A percentile compares a stretch with the other conserved stretches of the same genome.
Evolutionary conservation across 2,888 invertebrate species (phyloP).

Genomic region (Nomada lathburiana): DNA sequence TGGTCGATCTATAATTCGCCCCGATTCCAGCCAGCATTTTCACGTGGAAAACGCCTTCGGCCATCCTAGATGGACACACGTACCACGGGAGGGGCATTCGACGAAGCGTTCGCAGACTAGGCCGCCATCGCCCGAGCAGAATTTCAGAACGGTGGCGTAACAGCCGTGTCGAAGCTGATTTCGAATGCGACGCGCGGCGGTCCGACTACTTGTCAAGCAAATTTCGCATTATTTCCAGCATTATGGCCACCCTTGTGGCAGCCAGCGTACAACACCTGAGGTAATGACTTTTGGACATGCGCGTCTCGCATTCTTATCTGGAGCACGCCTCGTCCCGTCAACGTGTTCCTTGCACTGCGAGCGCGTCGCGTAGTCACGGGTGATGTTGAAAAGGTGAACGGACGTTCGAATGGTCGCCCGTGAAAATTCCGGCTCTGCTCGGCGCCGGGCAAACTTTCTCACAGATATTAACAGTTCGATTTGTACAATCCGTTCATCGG

Average conservation of each 20-base stretch:
- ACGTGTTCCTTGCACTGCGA: background rate
- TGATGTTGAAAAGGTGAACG: no score
- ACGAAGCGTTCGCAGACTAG: slow-evolving; percentile 11
- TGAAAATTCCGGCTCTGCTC: no score
- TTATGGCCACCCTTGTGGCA: slow-evolving; percentile 72
- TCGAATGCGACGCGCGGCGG: slow-evolving; percentile 74
- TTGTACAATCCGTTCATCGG: no score
- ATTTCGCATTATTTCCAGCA: slow-evolving; percentile 78
- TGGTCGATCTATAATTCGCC: slow-evolving; percentile 43
- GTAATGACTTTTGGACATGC: slow-evolving; percentile 65
- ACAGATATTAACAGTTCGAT: no score
- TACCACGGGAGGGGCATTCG: slow-evolving; percentile 19
- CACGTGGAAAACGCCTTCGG: slow-evolving; percentile 16
- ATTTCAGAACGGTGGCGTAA: slow-evolving; percentile 39
- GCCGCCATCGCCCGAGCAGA: background rate
- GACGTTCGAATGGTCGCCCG: no score
- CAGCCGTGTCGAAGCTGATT: slow-evolving; percentile 62
- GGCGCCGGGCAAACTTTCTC: no score
- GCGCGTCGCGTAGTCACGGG: background rate
- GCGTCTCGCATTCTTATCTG: slow-evolving; percentile 61
- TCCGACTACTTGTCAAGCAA: slow-evolving; percentile 81
- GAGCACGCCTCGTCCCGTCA: background rate
- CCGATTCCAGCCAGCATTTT: slow-evolving; percentile 20
- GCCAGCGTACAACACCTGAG: slow-evolving; percentile 65
- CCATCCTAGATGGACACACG: slow-evolving; percentile 30